These are phyloP conservation scores for Mythimna ferrago DNA, from an alignment of 2,888 invertebrate species.

Conservation along the genomic window DNA sequence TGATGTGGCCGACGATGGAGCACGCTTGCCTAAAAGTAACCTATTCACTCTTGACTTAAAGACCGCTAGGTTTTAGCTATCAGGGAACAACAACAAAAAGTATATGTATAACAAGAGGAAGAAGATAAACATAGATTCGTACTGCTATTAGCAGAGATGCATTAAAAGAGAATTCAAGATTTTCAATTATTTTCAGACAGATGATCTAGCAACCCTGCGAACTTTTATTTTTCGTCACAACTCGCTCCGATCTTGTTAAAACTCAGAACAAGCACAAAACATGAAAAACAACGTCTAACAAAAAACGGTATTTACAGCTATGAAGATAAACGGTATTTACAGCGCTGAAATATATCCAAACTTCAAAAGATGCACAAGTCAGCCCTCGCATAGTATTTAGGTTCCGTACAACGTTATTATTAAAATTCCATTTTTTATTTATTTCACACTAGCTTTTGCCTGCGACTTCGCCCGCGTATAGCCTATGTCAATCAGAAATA, in stretches of 20 bases:
- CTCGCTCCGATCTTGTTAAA: neutral
- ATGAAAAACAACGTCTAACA: neutral
- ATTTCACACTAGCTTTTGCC: too few species aligned
- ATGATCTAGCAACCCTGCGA: neutral
- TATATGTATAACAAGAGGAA: too few species aligned
- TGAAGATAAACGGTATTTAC: neutral
- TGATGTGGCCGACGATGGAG: too few species aligned
- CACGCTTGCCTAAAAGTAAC: too few species aligned
- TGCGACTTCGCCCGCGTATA: too few species aligned
- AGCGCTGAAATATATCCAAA: neutral
- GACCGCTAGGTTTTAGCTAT: too few species aligned
- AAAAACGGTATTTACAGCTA: neutral
- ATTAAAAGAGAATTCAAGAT: neutral
- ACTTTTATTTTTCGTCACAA: neutral
- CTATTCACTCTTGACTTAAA: too few species aligned
- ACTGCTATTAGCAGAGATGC: neutral
- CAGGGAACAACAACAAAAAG: too few species aligned
- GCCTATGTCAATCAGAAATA: too few species aligned
- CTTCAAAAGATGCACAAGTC: neutral
- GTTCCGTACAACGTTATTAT: neutral
- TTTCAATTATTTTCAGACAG: neutral
- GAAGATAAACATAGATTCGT: neutral
- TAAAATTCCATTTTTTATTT: too few species aligned
- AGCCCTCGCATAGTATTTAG: neutral
- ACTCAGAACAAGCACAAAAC: neutral